Base-by-base conservation (phyloP, 2,888 invertebrate genomes). In the Yponomeuta evonymella region DNA sequence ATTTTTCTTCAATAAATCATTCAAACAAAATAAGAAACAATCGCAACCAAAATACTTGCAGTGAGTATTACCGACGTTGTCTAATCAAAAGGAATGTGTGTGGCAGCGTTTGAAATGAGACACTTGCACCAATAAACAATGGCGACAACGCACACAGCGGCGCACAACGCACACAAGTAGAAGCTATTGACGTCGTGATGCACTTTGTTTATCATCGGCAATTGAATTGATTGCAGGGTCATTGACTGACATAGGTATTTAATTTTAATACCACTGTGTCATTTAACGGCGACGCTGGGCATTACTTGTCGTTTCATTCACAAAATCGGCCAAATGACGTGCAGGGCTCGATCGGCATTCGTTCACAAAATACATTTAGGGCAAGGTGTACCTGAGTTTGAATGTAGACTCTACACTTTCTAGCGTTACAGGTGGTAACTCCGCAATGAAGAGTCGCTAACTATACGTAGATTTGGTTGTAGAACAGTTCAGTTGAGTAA, bases 171-270 rank as follows among this genome's bases (percentile, higher is more conserved):
- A 23, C 48, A 48, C 51, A 30, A 33, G 23, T 36, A 58, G n/a
- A 51, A 58, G 51, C 51, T 58, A 15, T 58, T 58, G 51, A 58
- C 51, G 51, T 58, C 51, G 51, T 43, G 58, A 67, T 71, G 71
- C 71, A 71, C 48, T 71, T 71, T 64, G 71, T 69, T 69, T 71
- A 69, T 67, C 62, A 67, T 23, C 62, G 30, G 33, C 30, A 29
- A 48, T 48, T 70, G 70, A 48, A 70, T 70, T 48, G 65, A 51
- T 69, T 69, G 30, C 8, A 58, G 65, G 71, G 58, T 71, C 71
- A 33, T 65, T 65, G 71, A 70, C 70, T 48, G 23, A 11, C 62
- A 48, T 30, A 64, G 68, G 68, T 65, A 65, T 70, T 70, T 64
- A 64, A 70, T 70, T 70, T 70, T 65, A 70, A 69, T 70, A 64